Evolutionary conservation across 2,797 vertebrate genomes (phyloP), one percentile per base, ranked within the genome.

Genomic region (Oophaga sylvatica): DNA sequence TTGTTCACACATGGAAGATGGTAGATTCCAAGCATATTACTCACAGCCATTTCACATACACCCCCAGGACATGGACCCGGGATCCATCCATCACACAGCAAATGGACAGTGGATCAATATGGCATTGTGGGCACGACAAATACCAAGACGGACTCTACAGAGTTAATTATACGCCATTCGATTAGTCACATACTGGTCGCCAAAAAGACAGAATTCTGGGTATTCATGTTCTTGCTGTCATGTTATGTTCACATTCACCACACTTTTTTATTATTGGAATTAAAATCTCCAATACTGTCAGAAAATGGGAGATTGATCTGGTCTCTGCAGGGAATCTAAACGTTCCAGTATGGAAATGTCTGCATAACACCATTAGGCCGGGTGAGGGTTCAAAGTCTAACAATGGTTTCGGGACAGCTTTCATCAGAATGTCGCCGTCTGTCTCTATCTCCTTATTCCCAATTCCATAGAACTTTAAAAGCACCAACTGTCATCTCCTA

Each of bases 21-120:
- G 71, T 78, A 79, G 84, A 89, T 89, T 89, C 88, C 84, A 86
- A 79, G 73, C 62, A 83, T 68, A 86, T 86, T 83, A 89, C 84
- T 82, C 88, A 86, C 80, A 86, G 31, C 65, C 59, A 22, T 45
- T 71, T 29, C 71, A 76, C 17, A n/a, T 31, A 78, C 88, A 89
- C 88, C 88, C 87, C 88, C 88, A 68, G 83, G 63, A 48, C 60
- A 80, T 41, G 17, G 16, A 19, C 53, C 31, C 31, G 45, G 65
- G 48, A 85, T 65, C 53, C 29, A 75, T 62, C 65, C 41, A 81
- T 48, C 56, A 80, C 22, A 45, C 71, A 80, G 48, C 62, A 68
- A n/a, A 83, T 41, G 78, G 48, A 83, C 76, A 76, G 35, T 31
- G 20, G 53, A 67, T 75, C 63, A 77, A 65, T 31, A 35, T 10